These are phyloP conservation scores for Ashinkailepas kermadecensis DNA, from an alignment of 2,888 invertebrate species.

Conservation along the genomic window DNA sequence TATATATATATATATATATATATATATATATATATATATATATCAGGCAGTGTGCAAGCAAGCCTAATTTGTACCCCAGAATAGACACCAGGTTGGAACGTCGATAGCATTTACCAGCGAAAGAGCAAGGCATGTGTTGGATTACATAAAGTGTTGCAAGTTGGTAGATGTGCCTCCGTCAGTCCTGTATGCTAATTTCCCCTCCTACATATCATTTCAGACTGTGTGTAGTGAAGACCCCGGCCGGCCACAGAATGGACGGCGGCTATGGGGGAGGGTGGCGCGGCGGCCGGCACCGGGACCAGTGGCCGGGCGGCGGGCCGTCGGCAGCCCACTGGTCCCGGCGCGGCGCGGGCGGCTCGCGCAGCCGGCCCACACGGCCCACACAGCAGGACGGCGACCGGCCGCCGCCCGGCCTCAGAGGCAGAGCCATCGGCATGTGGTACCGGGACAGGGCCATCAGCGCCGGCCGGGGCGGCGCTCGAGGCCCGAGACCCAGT, in stretches of 20 bases:
- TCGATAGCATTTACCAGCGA: too few species aligned
- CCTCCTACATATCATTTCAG: too few species aligned
- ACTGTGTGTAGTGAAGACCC: too few species aligned
- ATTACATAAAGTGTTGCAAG: too few species aligned
- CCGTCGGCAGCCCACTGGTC: not conserved
- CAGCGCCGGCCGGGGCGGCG: not conserved
- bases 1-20: not conserved
- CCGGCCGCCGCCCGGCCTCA: constrained; percentile 23
- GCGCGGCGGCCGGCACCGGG: not conserved
- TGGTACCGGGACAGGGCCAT: constrained; percentile 19
- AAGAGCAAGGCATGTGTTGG: too few species aligned
- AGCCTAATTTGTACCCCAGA: not conserved
- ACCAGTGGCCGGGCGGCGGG: not conserved
- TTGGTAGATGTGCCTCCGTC: too few species aligned
- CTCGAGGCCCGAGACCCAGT: not conserved
- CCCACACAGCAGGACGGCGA: not conserved
- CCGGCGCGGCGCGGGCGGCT: not conserved
- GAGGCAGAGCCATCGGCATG: constrained; percentile 26
- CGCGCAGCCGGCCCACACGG: not conserved
- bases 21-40: not conserved
- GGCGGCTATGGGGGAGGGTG: not conserved
- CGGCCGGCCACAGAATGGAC: too few species aligned
- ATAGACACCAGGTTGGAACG: too few species aligned
- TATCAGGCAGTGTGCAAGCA: not conserved
- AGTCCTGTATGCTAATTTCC: too few species aligned